Conservation (phyloP, 2,113 vertebrate species). For the Phycodurus eques region DNA sequence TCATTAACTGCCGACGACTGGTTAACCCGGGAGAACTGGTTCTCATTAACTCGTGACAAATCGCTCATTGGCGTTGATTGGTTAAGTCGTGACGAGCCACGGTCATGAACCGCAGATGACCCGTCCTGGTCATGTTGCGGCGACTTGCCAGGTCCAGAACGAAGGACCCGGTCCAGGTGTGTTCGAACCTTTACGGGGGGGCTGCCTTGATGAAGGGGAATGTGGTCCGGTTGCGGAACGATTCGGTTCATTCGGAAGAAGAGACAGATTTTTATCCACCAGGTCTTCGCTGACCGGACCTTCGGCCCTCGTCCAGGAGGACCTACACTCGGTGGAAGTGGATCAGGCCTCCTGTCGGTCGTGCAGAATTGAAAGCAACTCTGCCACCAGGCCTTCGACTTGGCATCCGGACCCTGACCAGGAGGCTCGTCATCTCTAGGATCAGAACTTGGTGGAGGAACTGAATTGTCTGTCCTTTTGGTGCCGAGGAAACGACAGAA, state of each 20-base stretch:
- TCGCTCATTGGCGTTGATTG: background rate
- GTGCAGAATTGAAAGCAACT: background rate
- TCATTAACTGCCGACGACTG: background rate
- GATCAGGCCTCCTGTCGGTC: background rate
- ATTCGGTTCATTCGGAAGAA: conserved; percentile 1
- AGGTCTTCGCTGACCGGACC: background rate
- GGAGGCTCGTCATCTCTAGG: background rate
- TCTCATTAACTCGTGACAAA: background rate
- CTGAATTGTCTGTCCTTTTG: background rate
- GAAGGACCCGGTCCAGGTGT: background rate
- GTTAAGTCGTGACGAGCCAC: background rate
- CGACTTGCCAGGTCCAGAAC: background rate
- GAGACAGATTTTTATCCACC: background rate
- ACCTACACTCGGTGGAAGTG: background rate
- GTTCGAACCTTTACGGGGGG: background rate
- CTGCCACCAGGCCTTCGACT: background rate
- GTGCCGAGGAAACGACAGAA: background rate
- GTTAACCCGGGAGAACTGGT: background rate
- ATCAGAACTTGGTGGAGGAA: background rate
- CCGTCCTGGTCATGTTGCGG: background rate
- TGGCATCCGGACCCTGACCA: background rate
- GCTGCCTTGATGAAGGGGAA: background rate
- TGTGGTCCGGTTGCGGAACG: background rate
- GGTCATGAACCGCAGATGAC: background rate
- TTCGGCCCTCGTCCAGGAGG: background rate